Percentiles rank a stretch among this genome's conserved stretches.
Evolutionary conservation across 2,113 vertebrate species (phyloP).

Genomic region (Papio anubis): DNA sequence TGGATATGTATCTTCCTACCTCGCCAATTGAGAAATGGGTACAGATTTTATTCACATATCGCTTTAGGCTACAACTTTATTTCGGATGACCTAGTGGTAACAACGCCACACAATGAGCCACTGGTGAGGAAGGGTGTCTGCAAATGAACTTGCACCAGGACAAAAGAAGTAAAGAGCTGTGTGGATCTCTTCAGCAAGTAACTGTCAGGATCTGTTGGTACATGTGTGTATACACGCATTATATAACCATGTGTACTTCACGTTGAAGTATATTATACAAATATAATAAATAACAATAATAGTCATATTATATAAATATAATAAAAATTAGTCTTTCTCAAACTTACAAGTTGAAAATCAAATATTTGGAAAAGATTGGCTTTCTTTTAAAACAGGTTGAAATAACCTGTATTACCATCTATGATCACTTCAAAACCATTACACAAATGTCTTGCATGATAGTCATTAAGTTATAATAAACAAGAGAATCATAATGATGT

Average conservation of each 20-base stretch:
- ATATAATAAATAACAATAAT: neutral
- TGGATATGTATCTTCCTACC: neutral
- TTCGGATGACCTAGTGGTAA: neutral
- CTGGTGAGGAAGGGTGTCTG: neutral
- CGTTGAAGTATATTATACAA: neutral
- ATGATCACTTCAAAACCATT: neutral
- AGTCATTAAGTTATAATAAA: neutral
- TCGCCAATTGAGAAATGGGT: neutral
- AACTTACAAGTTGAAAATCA: neutral
- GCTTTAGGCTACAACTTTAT: neutral
- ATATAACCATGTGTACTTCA: neutral
- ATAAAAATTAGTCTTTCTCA: neutral
- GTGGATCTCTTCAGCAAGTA: neutral
- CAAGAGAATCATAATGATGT: neutral
- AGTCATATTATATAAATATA: neutral
- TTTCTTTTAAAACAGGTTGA: neutral
- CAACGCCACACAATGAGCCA: neutral
- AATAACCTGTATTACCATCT: neutral
- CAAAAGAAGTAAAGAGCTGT: neutral
- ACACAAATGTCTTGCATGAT: neutral
- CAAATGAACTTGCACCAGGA: neutral
- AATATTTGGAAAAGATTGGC: neutral
- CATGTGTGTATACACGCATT: fast-evolving
- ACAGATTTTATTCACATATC: neutral
- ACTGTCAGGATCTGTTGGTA: neutral